Evolutionary conservation across 1,140 invertebrate genomes (phyloP).

Genomic region (Bacillus rossius): DNA sequence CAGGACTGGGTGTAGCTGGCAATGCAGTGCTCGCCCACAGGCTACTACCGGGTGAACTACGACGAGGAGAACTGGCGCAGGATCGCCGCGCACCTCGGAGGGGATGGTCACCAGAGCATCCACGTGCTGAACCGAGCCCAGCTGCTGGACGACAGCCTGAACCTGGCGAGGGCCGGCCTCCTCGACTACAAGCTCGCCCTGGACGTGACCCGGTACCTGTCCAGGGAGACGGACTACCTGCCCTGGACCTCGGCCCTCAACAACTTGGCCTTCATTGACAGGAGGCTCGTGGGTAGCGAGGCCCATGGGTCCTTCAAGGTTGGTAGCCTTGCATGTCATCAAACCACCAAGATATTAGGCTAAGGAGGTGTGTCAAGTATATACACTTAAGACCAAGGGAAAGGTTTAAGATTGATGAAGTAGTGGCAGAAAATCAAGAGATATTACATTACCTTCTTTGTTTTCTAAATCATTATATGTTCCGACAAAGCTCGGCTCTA

Average conservation of each 20-base stretch:
- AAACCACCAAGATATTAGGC: too few species aligned
- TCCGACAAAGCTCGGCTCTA: too few species aligned
- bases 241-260: constrained; percentile 59
- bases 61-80: constrained; percentile 58
- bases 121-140: constrained; percentile 61
- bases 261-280: constrained; percentile 1
- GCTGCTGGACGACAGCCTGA: constrained; percentile 76
- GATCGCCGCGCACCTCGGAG: constrained; percentile 50
- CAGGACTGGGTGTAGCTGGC: too few species aligned
- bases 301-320: constrained; percentile 7
- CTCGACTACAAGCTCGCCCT: constrained; percentile 54
- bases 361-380: too few species aligned
- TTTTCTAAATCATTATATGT: too few species aligned
- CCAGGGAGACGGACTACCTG: constrained; percentile 54
- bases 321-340: too few species aligned
- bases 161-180: constrained; percentile 58
- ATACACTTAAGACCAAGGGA: too few species aligned
- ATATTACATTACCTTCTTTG: too few species aligned
- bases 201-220: constrained; percentile 50
- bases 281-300: not conserved
- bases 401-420: too few species aligned
- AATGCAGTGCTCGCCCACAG: too few species aligned
- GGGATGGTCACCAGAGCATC: constrained; percentile 40
- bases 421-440: too few species aligned
- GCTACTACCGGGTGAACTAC: constrained; percentile 72